Evolutionary conservation across 2,113 vertebrate genomes (phyloP), one percentile per base, ranked within the genome.

Genomic region (Ailuropoda melanoleuca): DNA sequence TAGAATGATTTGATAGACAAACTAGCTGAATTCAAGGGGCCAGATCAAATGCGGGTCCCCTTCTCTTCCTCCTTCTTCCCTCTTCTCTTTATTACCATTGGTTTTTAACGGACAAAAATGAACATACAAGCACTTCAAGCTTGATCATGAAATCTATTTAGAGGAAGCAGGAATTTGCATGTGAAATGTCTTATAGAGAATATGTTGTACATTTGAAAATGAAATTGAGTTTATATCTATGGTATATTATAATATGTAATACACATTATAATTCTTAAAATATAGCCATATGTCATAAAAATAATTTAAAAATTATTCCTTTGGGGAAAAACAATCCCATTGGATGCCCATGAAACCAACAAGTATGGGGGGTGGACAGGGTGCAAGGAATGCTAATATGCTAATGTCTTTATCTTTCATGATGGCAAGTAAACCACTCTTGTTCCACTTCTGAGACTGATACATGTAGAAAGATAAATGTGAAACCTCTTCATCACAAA

Each of bases 251-350:
- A 93, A 78, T 82, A 66, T 5, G 17, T 37, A 55, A n/a, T 62
- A 43, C 24, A 81, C 89, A 83, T 58, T 81, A 78, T 34, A 56
- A 93, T 97, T 87, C 86, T 92, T 87, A 93, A 96, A 97, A 96
- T 94, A 48, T 50, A 62, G 15, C 23, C 11, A 60, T 48, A 55
- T 93, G 26, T 46, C 58, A 88, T 56, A 64, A 92, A 95, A 90
- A 60, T 64, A 87, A 19, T 64, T 74, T 87, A n/a, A 43, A 56
- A 96, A 84, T 17, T 34, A 50, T 93, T 86, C n/a, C 19, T 72
- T 48, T 95, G 84, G 34, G 2, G 9, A 31, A 74, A 90, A 83
- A 92, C 48, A 55, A 13, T 93, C 4, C 12, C 66, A 53, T 31
- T 80, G 66, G 39, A 82, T 62, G 77, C 24, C 29, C 43, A 85